phyloP scores from a whole-genome alignment of 2,113 vertebrate species.

The Chloropsis cyanopogon region DNA sequence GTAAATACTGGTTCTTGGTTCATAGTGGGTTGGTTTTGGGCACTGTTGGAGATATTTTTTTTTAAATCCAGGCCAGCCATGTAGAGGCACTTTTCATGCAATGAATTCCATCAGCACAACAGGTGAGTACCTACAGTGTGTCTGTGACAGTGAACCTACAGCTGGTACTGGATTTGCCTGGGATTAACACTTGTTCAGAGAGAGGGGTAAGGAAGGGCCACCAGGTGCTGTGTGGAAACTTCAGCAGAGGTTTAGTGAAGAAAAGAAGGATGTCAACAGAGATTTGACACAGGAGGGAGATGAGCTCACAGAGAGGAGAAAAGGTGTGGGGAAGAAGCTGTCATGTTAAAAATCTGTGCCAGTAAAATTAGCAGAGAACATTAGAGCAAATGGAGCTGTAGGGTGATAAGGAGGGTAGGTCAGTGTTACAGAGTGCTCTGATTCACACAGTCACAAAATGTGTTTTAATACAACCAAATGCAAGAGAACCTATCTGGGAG shows the following conservation, averaged over 20 bases:
- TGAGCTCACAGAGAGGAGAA: background rate
- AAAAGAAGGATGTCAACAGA: background rate
- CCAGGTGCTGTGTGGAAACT: background rate
- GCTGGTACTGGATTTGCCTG: background rate
- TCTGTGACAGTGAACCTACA: background rate
- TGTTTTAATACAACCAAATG: background rate
- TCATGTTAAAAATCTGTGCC: background rate
- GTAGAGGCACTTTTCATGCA: background rate
- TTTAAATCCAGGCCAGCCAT: background rate
- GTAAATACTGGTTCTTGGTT: background rate
- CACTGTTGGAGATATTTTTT: background rate
- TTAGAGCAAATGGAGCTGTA: fast-evolving
- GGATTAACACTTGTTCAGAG: background rate
- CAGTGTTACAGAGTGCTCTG: background rate
- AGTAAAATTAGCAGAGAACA: background rate
- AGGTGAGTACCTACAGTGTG: background rate
- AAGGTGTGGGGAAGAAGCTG: background rate
- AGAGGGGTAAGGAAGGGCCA: background rate
- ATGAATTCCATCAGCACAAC: background rate
- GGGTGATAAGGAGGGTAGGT: background rate
- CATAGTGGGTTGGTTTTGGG: background rate
- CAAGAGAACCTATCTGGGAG: background rate
- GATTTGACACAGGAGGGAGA: background rate
- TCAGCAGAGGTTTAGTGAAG: background rate
- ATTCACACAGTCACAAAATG: background rate